Base-by-base conservation (phyloP, 2,797 vertebrate genomes). In the Loriculus beryllinus region DNA sequence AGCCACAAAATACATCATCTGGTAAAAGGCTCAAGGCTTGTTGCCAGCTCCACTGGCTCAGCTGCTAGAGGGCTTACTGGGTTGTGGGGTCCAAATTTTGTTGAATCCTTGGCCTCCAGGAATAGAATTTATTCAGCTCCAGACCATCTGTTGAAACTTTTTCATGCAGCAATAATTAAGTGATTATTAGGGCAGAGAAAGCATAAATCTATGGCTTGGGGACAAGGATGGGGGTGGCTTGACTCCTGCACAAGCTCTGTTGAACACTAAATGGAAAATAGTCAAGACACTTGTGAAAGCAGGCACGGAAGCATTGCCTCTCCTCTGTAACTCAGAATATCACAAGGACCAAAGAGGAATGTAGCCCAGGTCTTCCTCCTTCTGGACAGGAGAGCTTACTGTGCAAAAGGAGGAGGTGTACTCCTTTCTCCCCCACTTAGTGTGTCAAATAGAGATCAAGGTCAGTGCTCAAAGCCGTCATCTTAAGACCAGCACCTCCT, bases 161-260 rank as follows among this genome's bases (percentile, higher is more conserved):
- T 82, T 82, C 96, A 95, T 94, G 95, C 5, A 7, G 86, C 77
- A 95, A 48, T 96, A 96, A 96, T 95, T 90, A 82, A 79, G 80
- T 88, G 92, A 95, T 96, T 95, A 95, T 92, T 96, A 90, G 93
- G 93, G 88, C 93, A 96, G 95, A 95, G 92, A 96, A 95, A 93
- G 63, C 70, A 39, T 84, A 56, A 7, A 3, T 90, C 77, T 86
- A 0, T 93, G 51, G 92, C 94, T 88, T 79, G 83, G 90, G 90
- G 91, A 90, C 48, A 86, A 37, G 70, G 59, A 54, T 82, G 86
- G 88, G 82, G 47, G 20, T 48, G 74, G 43, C 51, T 81, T 83
- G 74, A 83, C 76, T 94, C 40, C 65, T 86, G 76, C n/a, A 48
- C 33, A 91, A 88, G 60, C 68, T 81, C 62, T 90, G 0, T 21